Evolutionary conservation across 2,113 vertebrate species (phyloP), one percentile per base, ranked within the genome.

Genomic region (Lota lota): DNA sequence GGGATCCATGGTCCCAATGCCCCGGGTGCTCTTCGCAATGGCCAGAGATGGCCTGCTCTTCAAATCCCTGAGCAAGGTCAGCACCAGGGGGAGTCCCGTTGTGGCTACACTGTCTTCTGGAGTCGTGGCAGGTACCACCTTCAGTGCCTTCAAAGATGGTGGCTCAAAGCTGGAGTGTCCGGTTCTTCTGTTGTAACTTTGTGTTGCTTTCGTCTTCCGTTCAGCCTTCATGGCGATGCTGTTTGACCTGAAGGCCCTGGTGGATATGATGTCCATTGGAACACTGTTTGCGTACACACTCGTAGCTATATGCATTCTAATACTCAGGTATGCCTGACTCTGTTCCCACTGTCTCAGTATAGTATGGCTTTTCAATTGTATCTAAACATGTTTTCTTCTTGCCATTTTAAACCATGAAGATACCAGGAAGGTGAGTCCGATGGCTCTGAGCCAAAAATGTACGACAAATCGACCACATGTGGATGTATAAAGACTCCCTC

Each of bases 1-100:
- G 74, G 94, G 95, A 2, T 91, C 93, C 64, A 94, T 95, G 93
- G 94, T 97, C 72, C 94, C 93, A 0, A 94, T 96, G 94, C 94
- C 95, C 36, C 88, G 92, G 19, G 94, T 96, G n/a, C 76, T 96
- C 40, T 94, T 94, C n/a, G 94, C 95, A 18, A 95, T 96, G 94
- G 95, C 94, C 17, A 90, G 88, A 81, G 94, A 95, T 0, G 94
- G 95, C 3, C 89, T 96, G 15, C 91, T 95, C 65, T 96, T 95
- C 78, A 83, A 82, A 22, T 83, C 88, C 4, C 79, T 97, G 72
- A 89, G 87, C 66, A 93, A 87, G 81, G 84, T 95, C 51, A 95
- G 88, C 12, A 3, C 53, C 18, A 89, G 69, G 33, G 91, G 93
- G 75, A 95, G 93, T 83, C 94, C 94, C 0, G 92, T 93, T 36